Conservation (phyloP, 2,888 invertebrate species). For the Hydrotaea diabolus region DNA sequence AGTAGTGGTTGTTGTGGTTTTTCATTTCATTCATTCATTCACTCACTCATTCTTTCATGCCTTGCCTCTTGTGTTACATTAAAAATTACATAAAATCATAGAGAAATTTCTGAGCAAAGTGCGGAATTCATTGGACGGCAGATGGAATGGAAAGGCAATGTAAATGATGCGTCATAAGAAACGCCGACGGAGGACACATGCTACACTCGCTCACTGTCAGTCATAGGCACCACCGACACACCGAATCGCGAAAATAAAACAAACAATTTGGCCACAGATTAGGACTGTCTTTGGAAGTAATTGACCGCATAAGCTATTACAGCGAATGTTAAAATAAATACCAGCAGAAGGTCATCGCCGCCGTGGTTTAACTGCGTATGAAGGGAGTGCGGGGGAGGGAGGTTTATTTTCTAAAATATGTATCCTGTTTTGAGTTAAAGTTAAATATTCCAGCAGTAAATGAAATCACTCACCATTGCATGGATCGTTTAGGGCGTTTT, state of each 20-base stretch:
- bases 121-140: background rate
- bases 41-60: background rate
- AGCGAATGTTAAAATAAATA: slow-evolving; percentile 2
- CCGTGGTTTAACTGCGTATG: background rate
- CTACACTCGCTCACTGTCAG: background rate
- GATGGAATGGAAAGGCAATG: background rate
- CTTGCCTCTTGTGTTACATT: too few species aligned
- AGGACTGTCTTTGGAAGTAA: background rate
- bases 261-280: background rate
- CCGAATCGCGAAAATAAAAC: background rate
- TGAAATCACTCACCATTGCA: background rate
- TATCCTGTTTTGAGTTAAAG: background rate
- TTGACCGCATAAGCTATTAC: background rate
- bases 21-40: background rate
- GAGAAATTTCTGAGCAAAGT: background rate
- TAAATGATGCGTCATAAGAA: background rate
- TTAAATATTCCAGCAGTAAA: background rate
- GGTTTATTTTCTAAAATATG: too few species aligned
- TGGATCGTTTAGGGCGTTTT: background rate
- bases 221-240: background rate
- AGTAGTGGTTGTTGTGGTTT: slow-evolving; percentile 42
- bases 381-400: too few species aligned
- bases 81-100: slow-evolving; percentile 14
- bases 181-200: background rate
- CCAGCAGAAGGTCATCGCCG: background rate